These are phyloP conservation scores for Apotomis betuletana DNA, from an alignment of 2,888 invertebrate species.

Conservation along the genomic window DNA sequence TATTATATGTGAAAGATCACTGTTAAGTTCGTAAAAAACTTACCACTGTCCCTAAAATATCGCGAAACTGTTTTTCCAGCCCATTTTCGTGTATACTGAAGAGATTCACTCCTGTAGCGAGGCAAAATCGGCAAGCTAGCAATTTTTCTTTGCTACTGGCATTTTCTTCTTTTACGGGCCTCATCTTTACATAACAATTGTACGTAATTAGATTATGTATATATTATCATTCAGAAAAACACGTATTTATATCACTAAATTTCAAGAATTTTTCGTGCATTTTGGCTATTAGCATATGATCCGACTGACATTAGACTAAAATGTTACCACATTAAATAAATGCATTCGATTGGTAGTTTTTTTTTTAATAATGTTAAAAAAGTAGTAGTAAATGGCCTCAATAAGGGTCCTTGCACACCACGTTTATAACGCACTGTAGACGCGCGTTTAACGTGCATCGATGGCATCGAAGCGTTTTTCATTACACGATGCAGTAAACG, in stretches of 20 bases:
- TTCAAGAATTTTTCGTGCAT: neutral
- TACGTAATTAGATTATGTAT: neutral
- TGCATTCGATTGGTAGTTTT: slow-evolving; percentile 2
- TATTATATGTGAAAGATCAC: neutral
- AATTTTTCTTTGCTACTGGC: neutral
- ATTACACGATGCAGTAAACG: too few relatives aligned
- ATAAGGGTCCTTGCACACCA: too few relatives aligned
- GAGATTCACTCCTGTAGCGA: slow-evolving; percentile 31
- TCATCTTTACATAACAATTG: neutral
- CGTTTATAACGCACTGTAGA: too few relatives aligned
- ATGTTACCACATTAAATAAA: slow-evolving; percentile 11
- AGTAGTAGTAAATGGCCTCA: too few relatives aligned
- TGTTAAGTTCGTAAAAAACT: neutral
- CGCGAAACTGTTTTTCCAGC: slow-evolving; percentile 20
- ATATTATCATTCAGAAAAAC: slow-evolving; percentile 23
- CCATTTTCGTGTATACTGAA: slow-evolving; percentile 28
- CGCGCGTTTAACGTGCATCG: too few relatives aligned
- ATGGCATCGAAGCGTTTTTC: too few relatives aligned
- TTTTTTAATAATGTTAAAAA: too few relatives aligned
- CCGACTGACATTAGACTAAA: slow-evolving; percentile 4
- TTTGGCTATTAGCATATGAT: neutral
- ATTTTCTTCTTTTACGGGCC: slow-evolving; percentile 23
- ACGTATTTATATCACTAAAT: neutral
- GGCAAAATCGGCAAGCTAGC: slow-evolving; percentile 35
- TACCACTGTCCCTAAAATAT: slow-evolving; percentile 35